A percentile compares a stretch with the other conserved stretches of the same genome.
Conservation (phyloP, 2,888 invertebrate species). For the Stenolophus ochropezus region DNA sequence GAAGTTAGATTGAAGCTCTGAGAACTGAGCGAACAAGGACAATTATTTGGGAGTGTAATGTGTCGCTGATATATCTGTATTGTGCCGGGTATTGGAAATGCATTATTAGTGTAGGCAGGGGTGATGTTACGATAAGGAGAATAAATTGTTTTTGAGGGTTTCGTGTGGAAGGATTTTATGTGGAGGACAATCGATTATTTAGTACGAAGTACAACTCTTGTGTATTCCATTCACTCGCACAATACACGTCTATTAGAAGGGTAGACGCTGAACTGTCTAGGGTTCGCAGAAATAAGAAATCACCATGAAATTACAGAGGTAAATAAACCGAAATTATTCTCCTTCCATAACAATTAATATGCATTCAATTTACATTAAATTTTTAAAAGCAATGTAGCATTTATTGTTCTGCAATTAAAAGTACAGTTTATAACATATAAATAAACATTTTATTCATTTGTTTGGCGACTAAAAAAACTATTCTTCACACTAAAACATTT, state of each 20-base stretch:
- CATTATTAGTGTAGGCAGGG: slow-evolving; percentile 30
- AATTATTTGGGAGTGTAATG: slow-evolving; percentile 24
- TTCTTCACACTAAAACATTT: too few species aligned
- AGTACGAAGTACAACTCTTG: background rate
- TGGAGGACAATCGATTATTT: slow-evolving; percentile 21
- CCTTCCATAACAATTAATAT: too few species aligned
- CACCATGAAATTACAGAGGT: too few species aligned
- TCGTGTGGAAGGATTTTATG: slow-evolving; percentile 24
- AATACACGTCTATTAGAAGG: background rate
- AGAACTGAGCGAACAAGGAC: background rate
- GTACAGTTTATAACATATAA: too few species aligned
- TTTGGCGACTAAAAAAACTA: too few species aligned
- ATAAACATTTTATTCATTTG: too few species aligned
- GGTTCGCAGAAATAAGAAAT: background rate
- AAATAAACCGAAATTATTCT: too few species aligned
- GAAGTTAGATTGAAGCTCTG: too few species aligned
- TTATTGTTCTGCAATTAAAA: too few species aligned
- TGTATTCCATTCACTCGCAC: background rate
- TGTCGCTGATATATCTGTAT: slow-evolving; percentile 21
- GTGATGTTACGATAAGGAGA: slow-evolving; percentile 18
- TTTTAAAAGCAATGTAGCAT: too few species aligned
- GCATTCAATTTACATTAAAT: too few species aligned
- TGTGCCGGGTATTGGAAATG: slow-evolving; percentile 38
- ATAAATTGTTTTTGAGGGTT: slow-evolving; percentile 19
- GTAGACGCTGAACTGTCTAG: background rate